These are phyloP conservation scores for Addax nasomaculatus DNA, from an alignment of 2,113 vertebrate species.

Conservation along the genomic window DNA sequence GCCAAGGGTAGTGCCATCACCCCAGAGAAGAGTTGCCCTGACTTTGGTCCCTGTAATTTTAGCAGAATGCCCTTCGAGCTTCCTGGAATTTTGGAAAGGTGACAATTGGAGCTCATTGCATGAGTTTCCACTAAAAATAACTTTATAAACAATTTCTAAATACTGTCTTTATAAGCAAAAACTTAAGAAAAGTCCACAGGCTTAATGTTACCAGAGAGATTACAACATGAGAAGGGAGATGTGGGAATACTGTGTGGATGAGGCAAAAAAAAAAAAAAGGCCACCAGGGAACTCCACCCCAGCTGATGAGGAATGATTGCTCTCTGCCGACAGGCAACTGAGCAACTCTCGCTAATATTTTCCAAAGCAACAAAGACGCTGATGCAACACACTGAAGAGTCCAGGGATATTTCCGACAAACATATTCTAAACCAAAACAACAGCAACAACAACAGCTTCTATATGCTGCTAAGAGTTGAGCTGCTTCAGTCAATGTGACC, in stretches of 20 bases:
- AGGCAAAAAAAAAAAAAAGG: neutral
- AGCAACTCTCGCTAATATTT: neutral
- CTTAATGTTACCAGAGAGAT: slow-evolving; percentile 26
- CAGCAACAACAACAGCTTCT: neutral
- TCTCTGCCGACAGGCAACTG: neutral
- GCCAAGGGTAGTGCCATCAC: neutral
- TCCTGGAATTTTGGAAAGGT: slow-evolving; percentile 60
- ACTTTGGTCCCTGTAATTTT: slow-evolving; percentile 25
- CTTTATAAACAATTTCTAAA: slow-evolving; percentile 60
- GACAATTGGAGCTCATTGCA: slow-evolving; percentile 24
- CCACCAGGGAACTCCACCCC: neutral
- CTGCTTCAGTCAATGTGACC: neutral
- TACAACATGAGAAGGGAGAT: slow-evolving; percentile 28
- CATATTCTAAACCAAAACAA: neutral
- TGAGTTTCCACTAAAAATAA: slow-evolving; percentile 46
- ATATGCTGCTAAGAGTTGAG: neutral
- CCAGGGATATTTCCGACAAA: slow-evolving; percentile 22
- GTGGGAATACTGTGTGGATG: neutral
- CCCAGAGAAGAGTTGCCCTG: neutral
- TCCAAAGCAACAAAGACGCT: slow-evolving; percentile 11
- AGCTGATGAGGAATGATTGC: neutral
- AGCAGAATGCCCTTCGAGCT: slow-evolving; percentile 24
- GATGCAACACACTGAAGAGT: neutral
- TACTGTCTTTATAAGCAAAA: slow-evolving; percentile 26
- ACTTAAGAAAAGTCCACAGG: neutral